Conservation (phyloP, 2,888 invertebrate genomes). For the Protodeltote pygarga region DNA sequence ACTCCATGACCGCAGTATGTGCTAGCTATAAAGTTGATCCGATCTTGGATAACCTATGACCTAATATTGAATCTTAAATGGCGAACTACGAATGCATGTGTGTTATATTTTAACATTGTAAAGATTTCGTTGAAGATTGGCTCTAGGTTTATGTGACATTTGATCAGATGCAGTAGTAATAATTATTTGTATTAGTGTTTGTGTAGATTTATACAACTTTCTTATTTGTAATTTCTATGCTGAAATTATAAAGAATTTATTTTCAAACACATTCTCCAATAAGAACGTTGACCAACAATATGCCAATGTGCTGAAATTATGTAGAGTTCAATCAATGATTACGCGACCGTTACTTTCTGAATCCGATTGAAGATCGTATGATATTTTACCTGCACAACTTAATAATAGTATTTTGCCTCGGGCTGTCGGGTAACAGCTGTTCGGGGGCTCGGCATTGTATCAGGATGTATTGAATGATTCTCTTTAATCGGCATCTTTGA, state of each 20-base stretch:
- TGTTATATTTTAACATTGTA: neutral
- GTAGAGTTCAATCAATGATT: conserved; percentile 21
- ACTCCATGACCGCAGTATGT: conserved; percentile 42
- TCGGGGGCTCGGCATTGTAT: conserved; percentile 63
- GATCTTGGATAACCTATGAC: conserved; percentile 69
- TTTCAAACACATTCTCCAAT: too few species aligned
- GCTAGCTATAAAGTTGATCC: conserved; percentile 55
- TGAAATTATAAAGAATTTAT: too few species aligned
- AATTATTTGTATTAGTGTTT: too few species aligned
- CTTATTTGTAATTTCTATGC: too few species aligned
- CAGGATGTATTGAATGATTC: conserved; percentile 60
- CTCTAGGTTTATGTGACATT: neutral
- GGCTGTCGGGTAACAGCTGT: conserved; percentile 73
- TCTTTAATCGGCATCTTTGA: conserved; percentile 60
- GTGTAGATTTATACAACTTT: too few species aligned
- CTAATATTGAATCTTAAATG: conserved; percentile 58
- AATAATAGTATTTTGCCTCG: conserved; percentile 64
- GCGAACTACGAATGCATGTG: conserved; percentile 47
- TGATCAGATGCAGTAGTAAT: neutral
- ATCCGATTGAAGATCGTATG: conserved; percentile 56
- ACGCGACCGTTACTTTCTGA: conserved; percentile 47
- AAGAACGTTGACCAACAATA: conserved; percentile 2
- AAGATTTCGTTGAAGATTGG: neutral
- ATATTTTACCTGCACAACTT: conserved; percentile 71
- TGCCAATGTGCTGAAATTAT: conserved; percentile 2